phyloP scores from a whole-genome alignment of 92 coral and sea anemone genomes.

The Paragorgia papillata region DNA sequence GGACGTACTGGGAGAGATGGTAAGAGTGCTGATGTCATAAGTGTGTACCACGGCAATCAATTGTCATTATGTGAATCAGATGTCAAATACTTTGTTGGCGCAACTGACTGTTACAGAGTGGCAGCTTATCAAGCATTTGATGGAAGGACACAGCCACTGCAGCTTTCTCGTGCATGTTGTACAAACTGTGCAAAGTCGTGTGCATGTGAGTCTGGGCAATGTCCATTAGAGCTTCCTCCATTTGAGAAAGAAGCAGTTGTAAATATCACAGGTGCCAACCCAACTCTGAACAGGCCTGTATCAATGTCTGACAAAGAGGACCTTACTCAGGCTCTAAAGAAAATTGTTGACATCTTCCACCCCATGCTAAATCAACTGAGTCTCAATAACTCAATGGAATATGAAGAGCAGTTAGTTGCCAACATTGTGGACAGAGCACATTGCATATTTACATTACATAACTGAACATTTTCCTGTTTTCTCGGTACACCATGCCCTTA shows the following conservation, averaged over 20 bases:
- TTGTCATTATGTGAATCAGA: constrained; percentile 47
- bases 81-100: constrained; percentile 53
- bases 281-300: constrained; percentile 40
- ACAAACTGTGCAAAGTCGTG: constrained; percentile 45
- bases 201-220: too few relatives aligned
- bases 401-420: constrained; percentile 38
- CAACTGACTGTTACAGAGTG: constrained; percentile 56
- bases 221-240: constrained; percentile 13
- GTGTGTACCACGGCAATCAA: constrained; percentile 59
- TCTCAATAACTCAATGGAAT: constrained; percentile 20
- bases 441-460: constrained; percentile 51
- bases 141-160: constrained; percentile 15
- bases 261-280: neutral
- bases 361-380: constrained; percentile 26
- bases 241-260: constrained; percentile 12
- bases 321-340: constrained; percentile 46
- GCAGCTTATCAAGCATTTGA: constrained; percentile 62
- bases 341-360: constrained; percentile 20
- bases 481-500: constrained; percentile 52
- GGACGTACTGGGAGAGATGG: constrained; percentile 42
- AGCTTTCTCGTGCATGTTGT: constrained; percentile 50
- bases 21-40: constrained; percentile 31
- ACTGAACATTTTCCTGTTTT: constrained; percentile 55
- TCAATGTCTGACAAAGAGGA: constrained; percentile 43
- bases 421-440: constrained; percentile 43